Evolutionary conservation across 1,140 invertebrate species (phyloP).

Genomic region (Scaptomyza pallida): DNA sequence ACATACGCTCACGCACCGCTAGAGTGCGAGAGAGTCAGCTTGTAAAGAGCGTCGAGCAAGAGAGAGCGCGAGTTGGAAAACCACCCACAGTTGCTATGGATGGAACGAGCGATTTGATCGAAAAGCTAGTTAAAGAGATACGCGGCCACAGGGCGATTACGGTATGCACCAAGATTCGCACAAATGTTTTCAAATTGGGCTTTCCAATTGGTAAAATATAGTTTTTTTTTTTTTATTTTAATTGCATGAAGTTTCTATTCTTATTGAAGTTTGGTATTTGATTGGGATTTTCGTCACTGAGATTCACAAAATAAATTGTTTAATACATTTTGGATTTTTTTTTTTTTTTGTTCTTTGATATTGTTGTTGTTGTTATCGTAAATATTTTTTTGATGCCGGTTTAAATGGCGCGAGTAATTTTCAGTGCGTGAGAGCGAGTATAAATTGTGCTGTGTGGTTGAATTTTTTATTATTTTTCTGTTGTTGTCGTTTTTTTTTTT

Average conservation of each 20-base stretch:
- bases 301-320: slow-evolving; percentile 9
- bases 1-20: slow-evolving; percentile 26
- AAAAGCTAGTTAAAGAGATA: slow-evolving; percentile 52
- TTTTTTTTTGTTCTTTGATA: slow-evolving; percentile 17
- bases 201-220: slow-evolving; percentile 8
- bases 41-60: slow-evolving; percentile 38
- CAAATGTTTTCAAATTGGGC: slow-evolving; percentile 66
- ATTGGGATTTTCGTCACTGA: slow-evolving; percentile 9
- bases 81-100: slow-evolving; percentile 45
- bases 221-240: slow-evolving; percentile 9
- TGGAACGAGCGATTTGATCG: slow-evolving; percentile 51
- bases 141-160: slow-evolving; percentile 61
- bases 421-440: slow-evolving; percentile 49
- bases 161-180: slow-evolving; percentile 26
- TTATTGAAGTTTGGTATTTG: slow-evolving; percentile 4
- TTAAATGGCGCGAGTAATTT: slow-evolving; percentile 60
- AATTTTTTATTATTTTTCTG: slow-evolving; percentile 35
- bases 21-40: slow-evolving; percentile 13
- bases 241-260: not conserved
- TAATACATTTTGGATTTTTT: slow-evolving; percentile 35
- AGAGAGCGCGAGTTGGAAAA: slow-evolving; percentile 50
- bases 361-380: slow-evolving; percentile 21
- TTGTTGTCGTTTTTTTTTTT: slow-evolving; percentile 38
- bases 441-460: slow-evolving; percentile 35
- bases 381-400: slow-evolving; percentile 51